phyloP scores from a whole-genome alignment of 2,113 vertebrate genomes.

The Lagopus muta region DNA sequence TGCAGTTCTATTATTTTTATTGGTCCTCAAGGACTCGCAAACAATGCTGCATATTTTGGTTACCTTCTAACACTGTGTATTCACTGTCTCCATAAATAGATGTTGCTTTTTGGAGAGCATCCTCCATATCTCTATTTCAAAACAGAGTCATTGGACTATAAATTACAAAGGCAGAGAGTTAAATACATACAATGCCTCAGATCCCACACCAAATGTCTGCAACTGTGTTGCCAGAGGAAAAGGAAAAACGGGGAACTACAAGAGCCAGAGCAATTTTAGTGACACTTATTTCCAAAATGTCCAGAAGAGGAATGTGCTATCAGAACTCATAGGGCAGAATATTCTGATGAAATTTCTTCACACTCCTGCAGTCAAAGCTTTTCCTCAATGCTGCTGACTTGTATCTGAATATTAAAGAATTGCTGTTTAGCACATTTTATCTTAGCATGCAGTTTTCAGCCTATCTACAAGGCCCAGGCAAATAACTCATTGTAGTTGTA shows the following conservation, averaged over 20 bases:
- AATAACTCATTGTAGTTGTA: not conserved
- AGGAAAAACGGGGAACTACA: not conserved
- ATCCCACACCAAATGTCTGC: not conserved
- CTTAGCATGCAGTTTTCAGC: not conserved
- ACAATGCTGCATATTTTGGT: constrained; percentile 48
- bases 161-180: not conserved
- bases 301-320: not conserved
- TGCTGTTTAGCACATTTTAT: not conserved
- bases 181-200: not conserved
- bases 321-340: not conserved
- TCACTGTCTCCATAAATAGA: constrained; percentile 38
- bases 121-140: constrained; percentile 10
- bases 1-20: constrained; percentile 65
- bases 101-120: not conserved
- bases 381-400: not conserved
- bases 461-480: not conserved
- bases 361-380: not conserved
- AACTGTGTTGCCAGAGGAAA: not conserved
- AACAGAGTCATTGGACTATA: not conserved
- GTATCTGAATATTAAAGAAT: not conserved
- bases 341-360: not conserved
- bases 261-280: not conserved
- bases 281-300: not conserved
- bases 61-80: not conserved
- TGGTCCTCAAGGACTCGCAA: constrained; percentile 47